These are phyloP conservation scores for Stomatorhinus ivindoensis DNA, from an alignment of 2,113 vertebrate genomes.

Conservation along the genomic window DNA sequence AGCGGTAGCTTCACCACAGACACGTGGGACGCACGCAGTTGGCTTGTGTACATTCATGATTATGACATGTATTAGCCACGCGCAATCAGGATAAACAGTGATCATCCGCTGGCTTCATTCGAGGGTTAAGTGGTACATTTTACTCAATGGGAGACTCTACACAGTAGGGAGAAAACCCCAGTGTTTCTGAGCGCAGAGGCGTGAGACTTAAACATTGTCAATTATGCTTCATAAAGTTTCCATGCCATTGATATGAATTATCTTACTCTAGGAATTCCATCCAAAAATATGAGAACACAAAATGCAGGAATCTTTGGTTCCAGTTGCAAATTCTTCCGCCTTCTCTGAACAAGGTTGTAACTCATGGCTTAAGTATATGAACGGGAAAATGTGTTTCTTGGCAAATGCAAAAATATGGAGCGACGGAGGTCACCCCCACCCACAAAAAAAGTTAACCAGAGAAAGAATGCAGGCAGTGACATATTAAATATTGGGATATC, in stretches of 20 bases:
- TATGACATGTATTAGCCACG: neutral
- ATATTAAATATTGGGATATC: no score
- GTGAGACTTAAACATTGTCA: neutral
- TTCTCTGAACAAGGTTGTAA: neutral
- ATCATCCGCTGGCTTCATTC: neutral
- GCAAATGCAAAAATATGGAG: neutral
- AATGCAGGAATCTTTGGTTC: neutral
- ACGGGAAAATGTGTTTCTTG: neutral
- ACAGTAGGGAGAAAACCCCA: neutral
- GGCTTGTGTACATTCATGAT: neutral
- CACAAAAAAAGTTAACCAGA: neutral
- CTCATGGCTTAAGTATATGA: neutral
- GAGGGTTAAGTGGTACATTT: neutral
- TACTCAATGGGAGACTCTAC: neutral
- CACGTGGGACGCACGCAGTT: neutral
- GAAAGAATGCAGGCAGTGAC: neutral
- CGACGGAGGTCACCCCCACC: no score
- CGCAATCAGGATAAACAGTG: neutral
- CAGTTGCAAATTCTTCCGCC: neutral
- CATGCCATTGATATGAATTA: neutral
- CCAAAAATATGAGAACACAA: neutral
- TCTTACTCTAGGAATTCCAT: neutral
- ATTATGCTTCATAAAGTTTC: neutral
- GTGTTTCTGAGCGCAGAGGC: neutral
- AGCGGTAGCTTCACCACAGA: neutral